Conservation (phyloP, 92 coral and sea anemone genomes). For the Paragorgia papillata region DNA sequence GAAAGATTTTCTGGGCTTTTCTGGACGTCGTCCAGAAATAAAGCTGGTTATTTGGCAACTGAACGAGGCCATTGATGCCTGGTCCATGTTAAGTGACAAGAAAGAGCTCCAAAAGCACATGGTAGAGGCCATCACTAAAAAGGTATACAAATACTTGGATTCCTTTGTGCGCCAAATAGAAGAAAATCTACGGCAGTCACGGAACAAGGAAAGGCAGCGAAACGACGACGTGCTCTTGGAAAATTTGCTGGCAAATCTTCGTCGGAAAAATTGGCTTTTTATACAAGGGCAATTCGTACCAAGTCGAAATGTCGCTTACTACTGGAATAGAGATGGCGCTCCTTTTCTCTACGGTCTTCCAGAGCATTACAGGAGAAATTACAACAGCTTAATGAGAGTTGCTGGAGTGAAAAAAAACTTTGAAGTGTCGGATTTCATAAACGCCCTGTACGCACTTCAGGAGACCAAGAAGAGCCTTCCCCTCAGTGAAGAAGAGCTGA, state of each 20-base stretch:
- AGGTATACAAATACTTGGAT: slow-evolving; percentile 5
- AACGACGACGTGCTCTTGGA: neutral
- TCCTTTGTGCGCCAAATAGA: neutral
- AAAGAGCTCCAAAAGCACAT: neutral
- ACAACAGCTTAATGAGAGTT: slow-evolving; percentile 33
- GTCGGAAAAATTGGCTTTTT: slow-evolving; percentile 56
- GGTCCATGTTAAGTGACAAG: neutral
- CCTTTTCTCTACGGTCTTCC: slow-evolving; percentile 66
- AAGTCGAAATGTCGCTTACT: slow-evolving; percentile 55
- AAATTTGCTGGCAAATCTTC: slow-evolving; percentile 19
- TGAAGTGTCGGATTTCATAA: slow-evolving; percentile 50
- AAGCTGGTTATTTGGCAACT: slow-evolving; percentile 60
- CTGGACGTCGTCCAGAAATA: slow-evolving; percentile 47
- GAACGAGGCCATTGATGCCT: slow-evolving; percentile 38
- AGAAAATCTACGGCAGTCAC: no score
- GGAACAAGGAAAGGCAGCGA: no score
- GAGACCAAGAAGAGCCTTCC: slow-evolving; percentile 43
- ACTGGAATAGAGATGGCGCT: slow-evolving; percentile 39
- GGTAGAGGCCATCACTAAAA: neutral
- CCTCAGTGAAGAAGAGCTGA: slow-evolving; percentile 53
- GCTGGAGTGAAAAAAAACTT: slow-evolving; percentile 59
- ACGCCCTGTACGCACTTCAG: slow-evolving; percentile 44
- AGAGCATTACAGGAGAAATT: slow-evolving; percentile 3
- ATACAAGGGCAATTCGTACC: slow-evolving; percentile 44
- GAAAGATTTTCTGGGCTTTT: slow-evolving; percentile 58